phyloP scores from a whole-genome alignment of 2,888 invertebrate species.

The Euclidia mi region DNA sequence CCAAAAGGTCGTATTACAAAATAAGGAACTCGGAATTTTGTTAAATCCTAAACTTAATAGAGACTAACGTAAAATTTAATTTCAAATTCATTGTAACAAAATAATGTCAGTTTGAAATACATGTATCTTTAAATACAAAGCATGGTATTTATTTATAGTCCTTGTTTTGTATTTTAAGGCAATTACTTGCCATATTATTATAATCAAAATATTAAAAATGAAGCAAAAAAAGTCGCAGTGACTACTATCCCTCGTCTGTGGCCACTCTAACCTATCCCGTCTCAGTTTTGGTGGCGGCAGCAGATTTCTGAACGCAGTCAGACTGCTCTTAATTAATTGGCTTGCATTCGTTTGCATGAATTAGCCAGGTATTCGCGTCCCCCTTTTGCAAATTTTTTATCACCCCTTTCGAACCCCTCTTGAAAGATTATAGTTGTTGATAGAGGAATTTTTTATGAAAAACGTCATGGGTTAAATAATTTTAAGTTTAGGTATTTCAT shows the following conservation, averaged over 20 bases:
- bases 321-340: conserved; percentile 87
- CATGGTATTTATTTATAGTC: too few species aligned
- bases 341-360: conserved; percentile 89
- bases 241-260: conserved; percentile 42
- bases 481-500: conserved; percentile 10
- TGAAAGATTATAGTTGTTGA: conserved; percentile 48
- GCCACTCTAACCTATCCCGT: conserved; percentile 36
- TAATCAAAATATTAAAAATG: background rate
- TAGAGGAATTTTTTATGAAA: conserved; percentile 44
- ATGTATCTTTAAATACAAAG: too few species aligned
- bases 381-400: conserved; percentile 59
- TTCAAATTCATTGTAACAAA: too few species aligned
- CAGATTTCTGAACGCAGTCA: conserved; percentile 79
- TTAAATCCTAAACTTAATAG: too few species aligned
- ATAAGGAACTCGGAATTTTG: too few species aligned
- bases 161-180: too few species aligned
- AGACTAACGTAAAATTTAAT: too few species aligned
- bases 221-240: conserved; percentile 35
- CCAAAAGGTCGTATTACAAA: too few species aligned
- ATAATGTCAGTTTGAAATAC: too few species aligned
- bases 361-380: conserved; percentile 81
- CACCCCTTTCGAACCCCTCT: conserved; percentile 46
- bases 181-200: too few species aligned
- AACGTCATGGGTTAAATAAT: background rate
- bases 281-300: conserved; percentile 74